Conservation (phyloP, 2,797 vertebrate genomes). For the Nasua narica region DNA sequence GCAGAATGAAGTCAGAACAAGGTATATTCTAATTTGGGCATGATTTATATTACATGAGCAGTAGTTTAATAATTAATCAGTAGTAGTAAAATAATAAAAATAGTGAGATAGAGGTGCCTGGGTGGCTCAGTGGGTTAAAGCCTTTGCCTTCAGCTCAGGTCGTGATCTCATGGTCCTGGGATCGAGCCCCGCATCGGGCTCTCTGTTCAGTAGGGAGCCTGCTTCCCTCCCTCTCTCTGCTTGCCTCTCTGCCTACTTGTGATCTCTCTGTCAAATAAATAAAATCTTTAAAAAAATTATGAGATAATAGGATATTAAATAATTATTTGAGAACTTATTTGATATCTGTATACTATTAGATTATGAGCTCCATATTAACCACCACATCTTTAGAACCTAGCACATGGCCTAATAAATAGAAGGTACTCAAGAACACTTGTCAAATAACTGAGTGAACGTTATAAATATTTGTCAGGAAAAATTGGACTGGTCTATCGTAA, state of each 20-base stretch:
- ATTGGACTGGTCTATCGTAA: not conserved
- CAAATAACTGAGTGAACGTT: not conserved
- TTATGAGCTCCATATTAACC: not conserved
- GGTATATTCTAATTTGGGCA: not conserved
- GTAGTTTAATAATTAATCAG: not conserved
- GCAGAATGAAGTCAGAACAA: not conserved
- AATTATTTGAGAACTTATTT: not conserved
- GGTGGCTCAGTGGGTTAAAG: no score
- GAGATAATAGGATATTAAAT: not conserved
- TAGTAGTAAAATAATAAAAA: not conserved
- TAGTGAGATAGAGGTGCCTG: no score
- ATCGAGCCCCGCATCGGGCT: no score
- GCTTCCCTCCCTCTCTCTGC: no score
- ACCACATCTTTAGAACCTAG: not conserved
- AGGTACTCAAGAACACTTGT: not conserved
- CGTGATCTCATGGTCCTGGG: no score
- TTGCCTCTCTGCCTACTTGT: no score
- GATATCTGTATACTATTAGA: not conserved
- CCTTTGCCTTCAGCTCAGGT: no score
- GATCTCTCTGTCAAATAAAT: no score
- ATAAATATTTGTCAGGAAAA: not conserved
- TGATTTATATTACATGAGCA: not conserved
- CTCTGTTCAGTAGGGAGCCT: no score
- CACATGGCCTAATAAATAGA: not conserved
- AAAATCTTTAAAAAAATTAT: no score